Conservation (phyloP, 1,140 invertebrate species). For the Rhagoletis pomonella region DNA sequence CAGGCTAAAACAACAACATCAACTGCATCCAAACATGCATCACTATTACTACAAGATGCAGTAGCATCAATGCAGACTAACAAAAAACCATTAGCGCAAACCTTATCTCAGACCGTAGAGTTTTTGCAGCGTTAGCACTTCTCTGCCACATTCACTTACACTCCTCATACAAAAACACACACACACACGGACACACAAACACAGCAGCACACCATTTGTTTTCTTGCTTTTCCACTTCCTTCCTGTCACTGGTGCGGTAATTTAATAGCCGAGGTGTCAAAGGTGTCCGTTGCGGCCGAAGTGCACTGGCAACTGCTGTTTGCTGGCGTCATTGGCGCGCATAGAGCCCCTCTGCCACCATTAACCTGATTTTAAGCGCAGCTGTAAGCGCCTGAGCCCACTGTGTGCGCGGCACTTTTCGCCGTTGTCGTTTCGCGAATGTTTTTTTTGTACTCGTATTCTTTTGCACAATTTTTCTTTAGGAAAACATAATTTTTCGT, state of each 20-base stretch:
- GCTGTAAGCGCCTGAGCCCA: background rate
- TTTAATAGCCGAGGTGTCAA: conserved; percentile 47
- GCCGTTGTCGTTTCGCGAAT: background rate
- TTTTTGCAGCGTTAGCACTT: conserved; percentile 6
- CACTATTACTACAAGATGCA: background rate
- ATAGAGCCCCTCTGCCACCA: background rate
- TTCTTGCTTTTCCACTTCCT: conserved; percentile 36
- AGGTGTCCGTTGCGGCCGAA: background rate
- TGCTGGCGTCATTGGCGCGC: conserved; percentile 12
- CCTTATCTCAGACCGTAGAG: conserved; percentile 22
- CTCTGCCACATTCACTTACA: background rate
- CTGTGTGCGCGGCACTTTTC: background rate
- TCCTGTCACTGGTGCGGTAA: conserved; percentile 43
- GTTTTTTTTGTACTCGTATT: background rate
- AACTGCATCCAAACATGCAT: background rate
- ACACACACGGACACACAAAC: background rate
- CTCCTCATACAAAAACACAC: background rate
- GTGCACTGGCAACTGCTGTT: background rate
- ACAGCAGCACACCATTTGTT: background rate
- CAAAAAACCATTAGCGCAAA: background rate
- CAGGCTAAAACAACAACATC: background rate
- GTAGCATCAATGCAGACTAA: background rate
- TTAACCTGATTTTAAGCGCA: conserved; percentile 49
- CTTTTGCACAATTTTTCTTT: background rate
- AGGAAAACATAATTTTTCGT: background rate